Conservation (phyloP, 2,888 invertebrate species). For the Drosophila picticornis region DNA sequence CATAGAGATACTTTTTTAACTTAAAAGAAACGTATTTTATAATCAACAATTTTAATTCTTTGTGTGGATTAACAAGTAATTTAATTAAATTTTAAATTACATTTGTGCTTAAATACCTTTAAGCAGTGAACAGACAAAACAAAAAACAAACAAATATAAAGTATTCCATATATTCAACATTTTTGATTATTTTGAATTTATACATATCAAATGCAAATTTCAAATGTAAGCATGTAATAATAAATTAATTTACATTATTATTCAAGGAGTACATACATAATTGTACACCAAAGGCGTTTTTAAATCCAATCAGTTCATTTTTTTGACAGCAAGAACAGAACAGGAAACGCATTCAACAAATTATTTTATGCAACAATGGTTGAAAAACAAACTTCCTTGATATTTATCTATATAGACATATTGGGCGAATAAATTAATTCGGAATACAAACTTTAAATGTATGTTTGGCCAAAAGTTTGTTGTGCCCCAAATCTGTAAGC, state of each 20-base stretch:
- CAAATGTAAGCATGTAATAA: neutral
- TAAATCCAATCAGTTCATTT: neutral
- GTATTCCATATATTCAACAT: neutral
- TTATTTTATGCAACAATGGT: constrained; percentile 16
- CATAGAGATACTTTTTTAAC: neutral
- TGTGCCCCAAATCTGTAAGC: constrained; percentile 25
- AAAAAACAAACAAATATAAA: neutral
- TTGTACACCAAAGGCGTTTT: neutral
- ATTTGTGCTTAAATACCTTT: neutral
- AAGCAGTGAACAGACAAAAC: too few relatives aligned
- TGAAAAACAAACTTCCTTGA: constrained; percentile 37
- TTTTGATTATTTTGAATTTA: neutral
- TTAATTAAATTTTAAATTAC: neutral
- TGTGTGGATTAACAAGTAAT: neutral
- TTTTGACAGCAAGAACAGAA: neutral
- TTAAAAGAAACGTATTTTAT: neutral
- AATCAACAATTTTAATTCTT: neutral
- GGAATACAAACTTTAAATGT: constrained; percentile 51
- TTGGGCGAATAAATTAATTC: constrained; percentile 71
- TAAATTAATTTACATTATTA: neutral
- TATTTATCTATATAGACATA: constrained; percentile 54
- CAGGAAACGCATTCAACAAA: constrained; percentile 27
- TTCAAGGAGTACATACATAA: neutral
- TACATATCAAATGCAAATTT: neutral
- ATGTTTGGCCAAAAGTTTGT: constrained; percentile 57